phyloP scores from a whole-genome alignment of 2,888 invertebrate species.

The Endomychus coccineus region DNA sequence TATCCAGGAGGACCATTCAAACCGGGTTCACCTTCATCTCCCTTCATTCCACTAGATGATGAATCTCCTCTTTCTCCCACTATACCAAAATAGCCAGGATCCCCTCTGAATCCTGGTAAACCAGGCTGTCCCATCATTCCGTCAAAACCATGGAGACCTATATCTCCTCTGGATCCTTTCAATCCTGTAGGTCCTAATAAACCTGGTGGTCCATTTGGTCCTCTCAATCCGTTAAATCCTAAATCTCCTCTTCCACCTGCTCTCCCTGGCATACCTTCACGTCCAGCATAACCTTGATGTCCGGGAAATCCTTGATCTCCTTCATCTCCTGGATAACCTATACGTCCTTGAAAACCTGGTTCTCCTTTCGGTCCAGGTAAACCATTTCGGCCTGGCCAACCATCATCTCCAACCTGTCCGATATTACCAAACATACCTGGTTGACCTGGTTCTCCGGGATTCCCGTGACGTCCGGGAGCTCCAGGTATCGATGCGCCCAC shows the following conservation, averaged over 20 bases:
- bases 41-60: conserved; percentile 55
- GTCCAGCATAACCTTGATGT: conserved; percentile 33
- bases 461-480: conserved; percentile 35
- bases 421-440: conserved; percentile 35
- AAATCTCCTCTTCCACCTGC: conserved; percentile 44
- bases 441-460: conserved; percentile 27
- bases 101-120: conserved; percentile 39
- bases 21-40: conserved; percentile 50
- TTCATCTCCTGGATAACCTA: conserved; percentile 28
- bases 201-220: conserved; percentile 41
- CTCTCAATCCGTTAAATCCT: conserved; percentile 34
- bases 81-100: conserved; percentile 39
- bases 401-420: conserved; percentile 38
- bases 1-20: conserved; percentile 36
- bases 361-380: conserved; percentile 35
- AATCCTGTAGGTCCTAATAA: conserved; percentile 35
- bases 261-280: conserved; percentile 49
- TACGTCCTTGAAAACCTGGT: conserved; percentile 30
- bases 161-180: conserved; percentile 28
- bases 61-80: conserved; percentile 50
- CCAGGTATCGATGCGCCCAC: conserved; percentile 34
- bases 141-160: conserved; percentile 42
- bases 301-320: conserved; percentile 39
- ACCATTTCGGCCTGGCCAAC: conserved; percentile 33
- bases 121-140: conserved; percentile 37